These are phyloP conservation scores for Clistopyga incitator DNA, from an alignment of 2,888 invertebrate genomes.

Conservation along the genomic window DNA sequence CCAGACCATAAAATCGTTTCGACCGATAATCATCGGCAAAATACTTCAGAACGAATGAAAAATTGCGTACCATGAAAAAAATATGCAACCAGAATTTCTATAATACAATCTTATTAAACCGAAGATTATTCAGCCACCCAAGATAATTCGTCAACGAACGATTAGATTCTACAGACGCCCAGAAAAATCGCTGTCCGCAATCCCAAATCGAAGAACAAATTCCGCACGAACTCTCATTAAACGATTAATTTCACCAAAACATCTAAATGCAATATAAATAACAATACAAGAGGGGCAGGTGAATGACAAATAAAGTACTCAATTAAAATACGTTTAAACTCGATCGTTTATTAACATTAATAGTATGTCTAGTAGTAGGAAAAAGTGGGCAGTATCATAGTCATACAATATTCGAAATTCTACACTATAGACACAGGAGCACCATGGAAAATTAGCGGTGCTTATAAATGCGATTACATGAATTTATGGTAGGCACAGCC, in stretches of 20 bases:
- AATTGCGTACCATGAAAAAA: too few species aligned
- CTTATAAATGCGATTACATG: constrained; percentile 9
- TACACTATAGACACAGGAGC: not conserved
- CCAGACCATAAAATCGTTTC: too few species aligned
- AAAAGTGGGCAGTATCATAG: not conserved
- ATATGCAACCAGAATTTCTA: too few species aligned
- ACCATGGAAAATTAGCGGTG: not conserved
- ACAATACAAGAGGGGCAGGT: too few species aligned
- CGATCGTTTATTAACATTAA: not conserved
- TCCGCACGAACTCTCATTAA: not conserved
- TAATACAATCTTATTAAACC: too few species aligned
- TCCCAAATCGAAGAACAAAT: not conserved
- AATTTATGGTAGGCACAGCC: constrained; percentile 3
- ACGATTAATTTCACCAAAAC: not conserved
- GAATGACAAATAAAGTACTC: not conserved
- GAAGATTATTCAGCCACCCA: not conserved
- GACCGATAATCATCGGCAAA: too few species aligned
- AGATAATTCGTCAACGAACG: not conserved
- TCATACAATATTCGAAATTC: not conserved
- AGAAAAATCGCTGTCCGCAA: not conserved
- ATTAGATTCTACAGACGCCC: not conserved
- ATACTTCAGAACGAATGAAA: too few species aligned
- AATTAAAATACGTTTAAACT: not conserved
- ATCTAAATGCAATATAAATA: not conserved
- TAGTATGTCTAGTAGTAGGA: not conserved